Percentiles rank a stretch among this genome's conserved stretches.
phyloP scores from a whole-genome alignment of 2,797 vertebrate species.

The Amniataba percoides region DNA sequence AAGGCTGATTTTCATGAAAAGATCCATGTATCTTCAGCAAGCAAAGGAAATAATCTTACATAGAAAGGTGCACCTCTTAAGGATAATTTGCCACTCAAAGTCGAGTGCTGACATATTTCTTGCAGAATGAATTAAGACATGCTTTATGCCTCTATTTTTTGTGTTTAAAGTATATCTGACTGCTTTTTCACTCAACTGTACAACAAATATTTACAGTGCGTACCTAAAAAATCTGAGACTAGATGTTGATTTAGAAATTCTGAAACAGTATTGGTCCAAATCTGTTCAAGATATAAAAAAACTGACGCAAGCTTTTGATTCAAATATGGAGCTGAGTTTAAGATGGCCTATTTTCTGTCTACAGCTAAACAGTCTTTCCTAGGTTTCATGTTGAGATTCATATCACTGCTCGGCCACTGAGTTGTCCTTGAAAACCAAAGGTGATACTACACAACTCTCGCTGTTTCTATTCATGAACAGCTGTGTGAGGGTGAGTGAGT shows the following conservation, averaged over 20 bases:
- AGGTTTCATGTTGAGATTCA: constrained; percentile 7
- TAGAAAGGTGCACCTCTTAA: not conserved
- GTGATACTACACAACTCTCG: constrained; percentile 17
- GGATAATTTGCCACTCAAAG: not conserved
- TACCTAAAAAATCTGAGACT: not conserved
- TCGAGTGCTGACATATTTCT: constrained; percentile 10
- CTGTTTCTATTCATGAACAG: not conserved
- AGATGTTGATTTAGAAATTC: not conserved
- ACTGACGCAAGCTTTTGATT: not conserved
- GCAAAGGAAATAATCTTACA: not conserved
- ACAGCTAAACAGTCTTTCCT: constrained; percentile 8
- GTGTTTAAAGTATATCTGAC: not conserved
- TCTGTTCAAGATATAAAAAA: not conserved
- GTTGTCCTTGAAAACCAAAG: constrained; percentile 8
- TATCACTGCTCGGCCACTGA: not conserved
- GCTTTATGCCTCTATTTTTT: not conserved
- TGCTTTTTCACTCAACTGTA: not conserved
- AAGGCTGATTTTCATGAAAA: not conserved
- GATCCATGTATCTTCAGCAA: not conserved
- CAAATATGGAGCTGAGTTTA: not conserved
- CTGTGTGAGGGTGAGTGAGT: not conserved
- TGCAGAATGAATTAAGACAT: constrained; percentile 4
- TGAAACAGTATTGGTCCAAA: not conserved
- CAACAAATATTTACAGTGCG: not conserved
- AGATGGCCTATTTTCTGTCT: not conserved